These are phyloP conservation scores for Pomatostomus ruficeps DNA, from an alignment of 2,113 vertebrate species.

Conservation along the genomic window DNA sequence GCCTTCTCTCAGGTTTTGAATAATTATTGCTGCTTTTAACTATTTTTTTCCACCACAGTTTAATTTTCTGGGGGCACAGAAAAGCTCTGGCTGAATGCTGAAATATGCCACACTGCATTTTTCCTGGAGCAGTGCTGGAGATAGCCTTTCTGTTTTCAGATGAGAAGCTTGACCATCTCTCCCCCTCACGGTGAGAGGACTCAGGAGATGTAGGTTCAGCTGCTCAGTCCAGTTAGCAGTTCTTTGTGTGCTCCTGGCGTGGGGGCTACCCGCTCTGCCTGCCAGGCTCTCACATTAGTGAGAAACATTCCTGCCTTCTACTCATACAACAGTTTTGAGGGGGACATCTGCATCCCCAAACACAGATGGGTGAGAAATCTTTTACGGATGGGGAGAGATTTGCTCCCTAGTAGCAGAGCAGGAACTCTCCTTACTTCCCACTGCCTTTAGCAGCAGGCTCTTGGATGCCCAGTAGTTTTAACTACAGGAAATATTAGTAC, in stretches of 20 bases:
- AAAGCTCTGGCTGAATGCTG: background rate
- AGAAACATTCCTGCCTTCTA: background rate
- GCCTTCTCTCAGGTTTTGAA: background rate
- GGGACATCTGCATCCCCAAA: background rate
- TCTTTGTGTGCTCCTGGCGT: rapidly evolving
- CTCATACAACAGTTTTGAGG: background rate
- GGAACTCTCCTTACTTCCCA: background rate
- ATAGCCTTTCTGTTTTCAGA: background rate
- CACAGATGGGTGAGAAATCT: background rate
- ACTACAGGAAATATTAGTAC: background rate
- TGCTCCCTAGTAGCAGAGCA: background rate
- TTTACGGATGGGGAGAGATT: background rate
- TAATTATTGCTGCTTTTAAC: background rate
- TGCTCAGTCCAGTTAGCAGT: background rate
- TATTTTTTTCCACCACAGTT: background rate
- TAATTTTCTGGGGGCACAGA: background rate
- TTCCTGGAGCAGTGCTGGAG: background rate
- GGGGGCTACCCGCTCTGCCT: background rate
- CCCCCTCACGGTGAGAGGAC: rapidly evolving
- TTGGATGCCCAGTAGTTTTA: background rate
- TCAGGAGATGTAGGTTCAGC: background rate
- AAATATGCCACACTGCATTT: background rate
- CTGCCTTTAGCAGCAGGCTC: background rate
- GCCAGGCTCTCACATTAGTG: background rate
- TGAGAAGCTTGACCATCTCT: background rate